phyloP scores from a whole-genome alignment of 1,140 invertebrate genomes.

The Tribolium madens region DNA sequence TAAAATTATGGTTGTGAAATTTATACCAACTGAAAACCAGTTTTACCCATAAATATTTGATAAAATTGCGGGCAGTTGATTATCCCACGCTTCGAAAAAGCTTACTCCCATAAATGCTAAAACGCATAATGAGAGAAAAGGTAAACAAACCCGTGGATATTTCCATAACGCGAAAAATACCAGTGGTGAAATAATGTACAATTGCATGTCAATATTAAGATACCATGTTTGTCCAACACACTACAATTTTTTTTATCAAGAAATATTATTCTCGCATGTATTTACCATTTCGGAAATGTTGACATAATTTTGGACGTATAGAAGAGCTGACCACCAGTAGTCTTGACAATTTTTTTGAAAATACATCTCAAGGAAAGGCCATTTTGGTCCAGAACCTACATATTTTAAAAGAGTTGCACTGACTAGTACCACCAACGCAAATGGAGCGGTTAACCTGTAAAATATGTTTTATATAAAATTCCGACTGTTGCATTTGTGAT shows the following conservation, averaged over 20 bases:
- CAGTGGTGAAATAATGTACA: slow-evolving; percentile 71
- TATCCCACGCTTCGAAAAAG: slow-evolving; percentile 44
- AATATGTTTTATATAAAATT: background rate
- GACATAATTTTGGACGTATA: slow-evolving; percentile 70
- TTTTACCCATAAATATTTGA: slow-evolving; percentile 42
- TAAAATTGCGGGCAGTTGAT: slow-evolving; percentile 29
- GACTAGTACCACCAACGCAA: slow-evolving; percentile 70
- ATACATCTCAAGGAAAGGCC: slow-evolving; percentile 60
- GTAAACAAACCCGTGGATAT: slow-evolving; percentile 41
- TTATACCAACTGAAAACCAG: background rate
- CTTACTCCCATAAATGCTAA: slow-evolving; percentile 30
- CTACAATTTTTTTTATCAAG: slow-evolving; percentile 58
- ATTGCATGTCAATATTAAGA: slow-evolving; percentile 77
- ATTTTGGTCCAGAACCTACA: slow-evolving; percentile 71
- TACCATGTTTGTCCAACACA: slow-evolving; percentile 67
- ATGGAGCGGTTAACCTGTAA: slow-evolving; percentile 71
- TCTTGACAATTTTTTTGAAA: slow-evolving; percentile 63
- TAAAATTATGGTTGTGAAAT: background rate
- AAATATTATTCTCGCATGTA: background rate
- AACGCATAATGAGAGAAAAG: background rate
- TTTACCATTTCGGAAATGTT: slow-evolving; percentile 63
- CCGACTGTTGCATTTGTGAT: background rate
- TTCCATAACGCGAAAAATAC: slow-evolving; percentile 62
- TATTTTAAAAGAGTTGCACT: slow-evolving; percentile 70
- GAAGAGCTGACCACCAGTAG: slow-evolving; percentile 70